Evolutionary conservation across 2,113 vertebrate genomes (phyloP).

Genomic region (Podarcis muralis): DNA sequence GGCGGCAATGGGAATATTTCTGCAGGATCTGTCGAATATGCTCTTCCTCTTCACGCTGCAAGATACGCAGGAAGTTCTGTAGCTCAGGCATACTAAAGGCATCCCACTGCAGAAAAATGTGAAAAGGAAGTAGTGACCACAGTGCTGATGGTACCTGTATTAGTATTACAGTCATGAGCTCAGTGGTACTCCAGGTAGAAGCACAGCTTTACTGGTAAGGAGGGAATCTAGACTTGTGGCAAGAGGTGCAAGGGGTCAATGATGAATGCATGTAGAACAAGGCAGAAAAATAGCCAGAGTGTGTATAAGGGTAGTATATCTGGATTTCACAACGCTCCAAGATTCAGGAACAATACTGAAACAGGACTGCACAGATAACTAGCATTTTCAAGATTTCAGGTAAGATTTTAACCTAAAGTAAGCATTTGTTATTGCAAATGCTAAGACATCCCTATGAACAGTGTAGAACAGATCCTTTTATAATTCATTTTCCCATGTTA

Average conservation of each 20-base stretch:
- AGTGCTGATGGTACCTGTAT: not conserved
- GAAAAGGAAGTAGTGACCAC: not conserved
- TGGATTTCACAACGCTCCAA: not conserved
- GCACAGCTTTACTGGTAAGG: not conserved
- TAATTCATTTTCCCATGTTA: not conserved
- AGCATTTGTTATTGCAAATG: not conserved
- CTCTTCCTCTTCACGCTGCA: slow-evolving; percentile 92
- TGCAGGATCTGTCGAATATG: slow-evolving; percentile 88
- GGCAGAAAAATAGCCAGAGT: not conserved
- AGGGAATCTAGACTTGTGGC: slow-evolving; percentile 30
- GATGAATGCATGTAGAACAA: no score
- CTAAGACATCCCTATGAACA: not conserved
- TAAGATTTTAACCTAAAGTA: not conserved
- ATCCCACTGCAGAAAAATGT: slow-evolving; percentile 84
- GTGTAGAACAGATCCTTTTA: not conserved
- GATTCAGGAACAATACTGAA: not conserved
- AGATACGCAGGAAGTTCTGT: slow-evolving; percentile 91
- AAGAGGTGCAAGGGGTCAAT: not conserved
- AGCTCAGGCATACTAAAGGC: slow-evolving; percentile 93
- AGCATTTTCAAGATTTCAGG: not conserved
- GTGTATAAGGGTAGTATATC: not conserved
- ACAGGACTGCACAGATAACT: not conserved
- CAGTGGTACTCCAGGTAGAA: not conserved
- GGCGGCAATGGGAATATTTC: slow-evolving; percentile 85
- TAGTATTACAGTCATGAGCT: not conserved